Evolutionary conservation across 2,113 vertebrate genomes (phyloP), one percentile per base, ranked within the genome.

Genomic region (Lampris incognitus): DNA sequence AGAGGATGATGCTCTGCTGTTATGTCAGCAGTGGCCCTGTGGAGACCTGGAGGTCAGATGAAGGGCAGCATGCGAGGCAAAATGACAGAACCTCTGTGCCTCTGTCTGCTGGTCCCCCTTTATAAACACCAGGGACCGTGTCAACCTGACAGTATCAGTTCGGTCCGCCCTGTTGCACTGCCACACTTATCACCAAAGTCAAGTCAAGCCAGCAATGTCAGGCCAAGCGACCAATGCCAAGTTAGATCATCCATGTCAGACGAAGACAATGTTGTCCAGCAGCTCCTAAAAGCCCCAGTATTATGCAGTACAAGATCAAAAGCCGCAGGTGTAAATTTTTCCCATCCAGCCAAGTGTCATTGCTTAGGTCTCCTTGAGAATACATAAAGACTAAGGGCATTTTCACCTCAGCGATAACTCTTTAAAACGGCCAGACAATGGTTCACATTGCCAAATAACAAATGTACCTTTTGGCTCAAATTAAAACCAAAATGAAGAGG

Each of bases 21-120:
- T 41, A 40, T 57, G 56, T 67, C 13, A 36, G 52, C 42, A 6
- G 9, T 2, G 36, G 83, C 56, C 51, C 85, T n/a, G 9, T 39
- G 13, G 69, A 83, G 72, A 82, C 67, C 51, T 39, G 9, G 67
- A 89, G 91, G 89, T 90, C 86, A 75, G 56, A 7, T 76, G 56
- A 87, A 90, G 87, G 82, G 55, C 86, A 84, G 48, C 49, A 64
- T 42, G 83, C 77, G 74, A 84, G 83, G 72, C 72, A 7, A 85
- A 72, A 72, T 39, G 72, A 84, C 84, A 88, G 83, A 81, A 77
- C 83, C 81, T 85, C 66, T 85, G 57, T 69, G 70, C 78, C 78
- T 81, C 79, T 66, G 78, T 79, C 63, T 82, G 78, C 60, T 77
- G 70, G 78, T 73, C 79, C 62, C 5, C 69, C 51, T 9, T 73